phyloP scores from a whole-genome alignment of 2,113 vertebrate species.

The Poeciliopsis prolifica region DNA sequence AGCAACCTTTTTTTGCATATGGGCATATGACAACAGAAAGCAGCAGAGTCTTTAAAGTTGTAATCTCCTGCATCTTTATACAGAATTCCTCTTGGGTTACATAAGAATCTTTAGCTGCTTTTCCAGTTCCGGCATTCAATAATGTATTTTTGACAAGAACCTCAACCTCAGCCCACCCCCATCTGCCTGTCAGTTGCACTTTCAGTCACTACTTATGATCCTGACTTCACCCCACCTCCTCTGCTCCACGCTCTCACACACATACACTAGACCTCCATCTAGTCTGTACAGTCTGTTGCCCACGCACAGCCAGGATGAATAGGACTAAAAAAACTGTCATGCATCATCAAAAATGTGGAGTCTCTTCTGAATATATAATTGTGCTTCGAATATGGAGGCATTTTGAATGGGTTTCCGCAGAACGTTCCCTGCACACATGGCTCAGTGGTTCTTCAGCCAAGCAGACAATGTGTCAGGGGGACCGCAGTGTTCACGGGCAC shows the following conservation, averaged over 20 bases:
- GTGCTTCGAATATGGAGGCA: constrained; percentile 58
- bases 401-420: constrained; percentile 42
- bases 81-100: background rate
- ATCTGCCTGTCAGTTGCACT: constrained; percentile 58
- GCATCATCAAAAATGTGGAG: constrained; percentile 70
- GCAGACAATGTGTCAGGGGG: constrained; percentile 42
- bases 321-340: constrained; percentile 65
- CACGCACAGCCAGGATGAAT: constrained; percentile 61
- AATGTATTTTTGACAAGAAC: constrained; percentile 32
- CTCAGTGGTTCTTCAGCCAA: constrained; percentile 45
- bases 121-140: background rate
- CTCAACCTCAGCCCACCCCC: constrained; percentile 9
- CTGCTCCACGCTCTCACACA: constrained; percentile 13
- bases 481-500: constrained; percentile 21
- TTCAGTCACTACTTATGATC: constrained; percentile 53
- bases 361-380: constrained; percentile 60
- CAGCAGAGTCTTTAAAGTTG: background rate
- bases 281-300: constrained; percentile 49
- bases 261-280: constrained; percentile 38
- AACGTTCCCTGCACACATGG: constrained; percentile 37
- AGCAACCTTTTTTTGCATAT: no score
- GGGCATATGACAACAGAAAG: background rate
- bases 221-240: constrained; percentile 30
- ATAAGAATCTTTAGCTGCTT: background rate
- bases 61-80: background rate